Evolutionary conservation across 2,797 vertebrate species (phyloP), one percentile per base, ranked within the genome.

Genomic region (Phataginus tricuspis): DNA sequence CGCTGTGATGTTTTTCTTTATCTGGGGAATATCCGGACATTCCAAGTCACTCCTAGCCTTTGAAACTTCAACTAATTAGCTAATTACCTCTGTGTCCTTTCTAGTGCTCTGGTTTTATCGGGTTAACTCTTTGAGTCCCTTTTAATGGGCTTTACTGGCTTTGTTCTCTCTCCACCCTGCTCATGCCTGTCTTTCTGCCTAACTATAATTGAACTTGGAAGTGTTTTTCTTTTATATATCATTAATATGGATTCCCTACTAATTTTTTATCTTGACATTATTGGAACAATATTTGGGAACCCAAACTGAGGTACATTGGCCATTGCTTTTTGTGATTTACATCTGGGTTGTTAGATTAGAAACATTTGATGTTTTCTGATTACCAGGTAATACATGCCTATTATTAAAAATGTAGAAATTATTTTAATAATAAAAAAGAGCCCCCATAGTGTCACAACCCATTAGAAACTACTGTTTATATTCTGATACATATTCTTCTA

Each of bases 231-330:
- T 68, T 83, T 83, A 13, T 25, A 23, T 75, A 61, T 85, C 94
- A 42, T 74, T 77, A 25, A 77, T 84, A 68, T 19, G 11, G 27
- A 61, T n/a, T 86, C 29, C 69, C n/a, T 71, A 51, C 13, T 86
- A 77, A 72, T 83, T 83, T 96, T 92, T 87, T 86, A 34, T 85
- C 59, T 94, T 93, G 63, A 80, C 27, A 37, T 61, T 86, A 75
- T 53, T 95, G 15, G 66, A 85, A 21, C 82, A 57, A 64, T 78
- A 86, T 21, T 78, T 94, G 68, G 64, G 37, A 84, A 27, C 49
- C 27, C 31, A 72, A 14, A 31, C 57, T 63, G 79, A 55, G 13
- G 13, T 64, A 69, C 16, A 59, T 29, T 94, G 34, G 66, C 61
- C 63, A 4, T 71, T 86, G 42, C 51, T 82, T 91, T 94, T 94